Base-by-base conservation (phyloP, 2,113 vertebrate genomes). In the Eretmochelys imbricata region DNA sequence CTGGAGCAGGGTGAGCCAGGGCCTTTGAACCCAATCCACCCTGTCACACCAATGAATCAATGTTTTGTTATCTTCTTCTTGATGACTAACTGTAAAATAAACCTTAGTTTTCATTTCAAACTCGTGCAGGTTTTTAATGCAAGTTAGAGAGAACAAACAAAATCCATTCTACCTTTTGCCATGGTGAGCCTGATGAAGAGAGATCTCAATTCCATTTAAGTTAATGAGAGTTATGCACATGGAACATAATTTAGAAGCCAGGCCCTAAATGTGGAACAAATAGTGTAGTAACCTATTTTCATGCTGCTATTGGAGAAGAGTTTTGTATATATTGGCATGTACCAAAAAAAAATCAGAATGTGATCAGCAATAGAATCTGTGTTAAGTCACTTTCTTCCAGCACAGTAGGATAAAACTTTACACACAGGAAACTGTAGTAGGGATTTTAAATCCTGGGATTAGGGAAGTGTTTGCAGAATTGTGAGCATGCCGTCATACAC, bases 21-120 rank as follows among this genome's bases (percentile, higher is more conserved):
- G 55, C 24, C 24, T 57, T 24, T 7, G 25, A 27, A 57, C 9
- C 55, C 27, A 57, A 54, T 27, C 55, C 25, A 57, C 25, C 55
- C 25, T 57, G 19, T 57, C 55, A 57, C 55, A 27, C 55, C 25
- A 57, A 57, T 24, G 55, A 57, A 57, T 55, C 22, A 10, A 62
- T 16, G 14, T n/a, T 31, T 35, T 31, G 27, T 62, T 17, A 65
- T 35, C 31, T n/a, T 19, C 31, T 17, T 69, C 35, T 69, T n/a
- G 31, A 65, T 65, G 62, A n/a, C 16, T 69, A 17, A 69, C 14
- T 69, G 8, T 35, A 19, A 65, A 97, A 91, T 8, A 91, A 78
- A 97, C 38, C 79, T 89, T 91, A 24, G 78, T 50, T 94, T 92
- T 84, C 65, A 29, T 57, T 48, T 14, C 10, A 86, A 92, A 82